These are phyloP conservation scores for Propithecus perrieri DNA, from an alignment of 2,797 vertebrate genomes.

Conservation along the genomic window DNA sequence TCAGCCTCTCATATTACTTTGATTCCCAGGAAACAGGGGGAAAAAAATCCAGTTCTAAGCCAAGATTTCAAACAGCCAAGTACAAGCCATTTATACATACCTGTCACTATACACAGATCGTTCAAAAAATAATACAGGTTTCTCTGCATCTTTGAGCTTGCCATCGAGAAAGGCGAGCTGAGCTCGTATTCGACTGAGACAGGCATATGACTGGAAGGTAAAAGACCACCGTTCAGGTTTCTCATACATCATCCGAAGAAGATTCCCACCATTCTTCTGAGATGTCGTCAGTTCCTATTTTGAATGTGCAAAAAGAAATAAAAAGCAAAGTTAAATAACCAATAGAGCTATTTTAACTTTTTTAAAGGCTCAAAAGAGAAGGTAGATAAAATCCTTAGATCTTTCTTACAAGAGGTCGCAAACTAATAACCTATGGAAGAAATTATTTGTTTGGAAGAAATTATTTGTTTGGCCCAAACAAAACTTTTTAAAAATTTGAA, in stretches of 20 bases:
- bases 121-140: constrained; percentile 94
- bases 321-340: constrained; percentile 34
- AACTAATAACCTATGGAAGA: background rate
- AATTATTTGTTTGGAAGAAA: background rate
- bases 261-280: constrained; percentile 93
- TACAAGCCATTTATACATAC: constrained; percentile 80
- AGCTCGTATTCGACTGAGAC: constrained; percentile 93
- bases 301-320: constrained; percentile 47
- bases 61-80: constrained; percentile 20
- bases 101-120: constrained; percentile 97
- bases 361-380: constrained; percentile 2
- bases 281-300: constrained; percentile 92
- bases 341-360: background rate
- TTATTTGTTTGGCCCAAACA: background rate
- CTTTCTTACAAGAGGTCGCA: background rate
- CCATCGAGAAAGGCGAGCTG: constrained; percentile 89
- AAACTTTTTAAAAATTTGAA: background rate
- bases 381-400: background rate
- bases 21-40: background rate
- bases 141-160: constrained; percentile 85
- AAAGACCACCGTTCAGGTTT: constrained; percentile 96
- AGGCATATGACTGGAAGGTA: constrained; percentile 96
- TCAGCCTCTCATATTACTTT: background rate
- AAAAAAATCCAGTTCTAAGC: background rate
- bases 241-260: constrained; percentile 96